phyloP scores from a whole-genome alignment of 2,797 vertebrate species.

The Ceyx erithaca region DNA sequence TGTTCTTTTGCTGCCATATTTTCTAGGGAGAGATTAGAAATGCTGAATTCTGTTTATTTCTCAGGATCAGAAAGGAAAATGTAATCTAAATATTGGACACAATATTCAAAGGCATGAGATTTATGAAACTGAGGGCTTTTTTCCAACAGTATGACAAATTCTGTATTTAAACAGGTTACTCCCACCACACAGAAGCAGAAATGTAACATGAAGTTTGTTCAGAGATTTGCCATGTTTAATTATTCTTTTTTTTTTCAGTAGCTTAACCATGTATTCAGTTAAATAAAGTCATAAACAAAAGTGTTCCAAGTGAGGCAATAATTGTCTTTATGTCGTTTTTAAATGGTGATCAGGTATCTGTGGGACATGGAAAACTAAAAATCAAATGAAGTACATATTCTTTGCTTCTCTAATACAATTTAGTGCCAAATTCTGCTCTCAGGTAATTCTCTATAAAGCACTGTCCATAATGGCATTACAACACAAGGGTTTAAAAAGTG shows the following conservation, averaged over 20 bases:
- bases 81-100: background rate
- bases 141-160: conserved; percentile 12
- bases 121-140: conserved; percentile 17
- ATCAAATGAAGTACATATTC: conserved; percentile 18
- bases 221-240: conserved; percentile 78
- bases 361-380: conserved; percentile 60
- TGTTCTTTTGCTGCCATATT: background rate
- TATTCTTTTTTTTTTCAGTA: conserved; percentile 74
- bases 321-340: conserved; percentile 55
- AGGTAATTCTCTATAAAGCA: background rate
- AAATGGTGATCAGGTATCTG: conserved; percentile 54
- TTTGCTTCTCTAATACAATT: conserved; percentile 21
- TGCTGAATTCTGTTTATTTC: background rate
- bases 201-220: conserved; percentile 70
- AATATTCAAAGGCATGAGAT: background rate
- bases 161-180: conserved; percentile 47
- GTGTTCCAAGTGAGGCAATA: conserved; percentile 71
- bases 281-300: conserved; percentile 77
- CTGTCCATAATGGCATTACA: background rate
- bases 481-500: background rate
- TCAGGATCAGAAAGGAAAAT: background rate
- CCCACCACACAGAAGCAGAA: conserved; percentile 68
- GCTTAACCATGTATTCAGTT: conserved; percentile 74
- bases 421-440: conserved; percentile 64
- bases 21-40: background rate